Conservation (phyloP, 2,888 invertebrate genomes). For the Alviniconcha strummeri region DNA sequence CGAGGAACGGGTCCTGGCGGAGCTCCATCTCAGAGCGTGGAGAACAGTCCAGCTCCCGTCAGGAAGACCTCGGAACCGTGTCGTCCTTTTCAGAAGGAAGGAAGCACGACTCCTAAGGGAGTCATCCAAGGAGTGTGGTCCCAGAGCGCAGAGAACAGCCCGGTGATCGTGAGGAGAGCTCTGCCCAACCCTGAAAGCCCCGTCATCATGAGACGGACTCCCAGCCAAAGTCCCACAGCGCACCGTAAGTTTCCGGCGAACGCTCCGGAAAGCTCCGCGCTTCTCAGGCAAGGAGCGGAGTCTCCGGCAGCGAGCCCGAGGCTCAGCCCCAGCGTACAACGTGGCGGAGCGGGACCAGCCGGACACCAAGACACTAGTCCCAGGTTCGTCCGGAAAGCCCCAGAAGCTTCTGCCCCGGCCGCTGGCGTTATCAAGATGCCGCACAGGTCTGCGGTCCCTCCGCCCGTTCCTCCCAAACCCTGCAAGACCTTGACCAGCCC, state of each 20-base stretch:
- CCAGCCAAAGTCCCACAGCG: slow-evolving; percentile 19
- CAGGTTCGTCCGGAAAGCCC: neutral
- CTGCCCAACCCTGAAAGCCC: slow-evolving; percentile 23
- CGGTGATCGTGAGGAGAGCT: slow-evolving; percentile 23
- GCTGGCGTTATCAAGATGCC: neutral
- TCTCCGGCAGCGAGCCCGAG: neutral
- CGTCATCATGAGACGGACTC: neutral
- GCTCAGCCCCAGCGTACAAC: neutral
- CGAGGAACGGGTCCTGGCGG: neutral
- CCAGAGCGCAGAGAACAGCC: slow-evolving; percentile 30
- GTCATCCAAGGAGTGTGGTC: neutral
- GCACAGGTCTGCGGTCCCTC: neutral
- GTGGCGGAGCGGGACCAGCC: neutral
- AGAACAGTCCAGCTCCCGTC: slow-evolving; percentile 12
- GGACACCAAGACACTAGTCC: neutral
- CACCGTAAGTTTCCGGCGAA: slow-evolving; percentile 13
- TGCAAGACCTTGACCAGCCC: slow-evolving; percentile 6
- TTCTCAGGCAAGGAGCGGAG: neutral
- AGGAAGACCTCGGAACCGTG: slow-evolving; percentile 9
- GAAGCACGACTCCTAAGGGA: slow-evolving; percentile 17
- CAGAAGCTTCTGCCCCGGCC: neutral
- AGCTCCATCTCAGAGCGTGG: neutral
- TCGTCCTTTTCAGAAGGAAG: slow-evolving; percentile 17
- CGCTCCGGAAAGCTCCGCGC: slow-evolving; percentile 11
- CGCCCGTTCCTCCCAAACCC: slow-evolving; percentile 17